These are phyloP conservation scores for Pachyuromys duprasi DNA, from an alignment of 2,797 vertebrate genomes.

Conservation along the genomic window DNA sequence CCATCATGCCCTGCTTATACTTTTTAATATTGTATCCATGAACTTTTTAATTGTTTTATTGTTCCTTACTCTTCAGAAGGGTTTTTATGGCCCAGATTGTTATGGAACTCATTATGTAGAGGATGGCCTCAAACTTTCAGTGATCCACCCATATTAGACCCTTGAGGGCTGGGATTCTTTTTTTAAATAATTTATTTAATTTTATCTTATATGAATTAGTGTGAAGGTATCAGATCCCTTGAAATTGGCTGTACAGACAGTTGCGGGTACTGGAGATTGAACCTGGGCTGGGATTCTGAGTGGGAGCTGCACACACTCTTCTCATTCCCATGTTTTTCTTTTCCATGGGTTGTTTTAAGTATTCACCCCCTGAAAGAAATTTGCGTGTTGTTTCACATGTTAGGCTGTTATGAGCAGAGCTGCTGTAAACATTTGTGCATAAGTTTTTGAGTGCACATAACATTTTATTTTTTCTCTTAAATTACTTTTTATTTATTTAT, in stretches of 20 bases:
- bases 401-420: not conserved
- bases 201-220: too few species aligned
- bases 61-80: not conserved
- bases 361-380: conserved; percentile 28
- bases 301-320: too few species aligned
- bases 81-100: not conserved
- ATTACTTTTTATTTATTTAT: too few species aligned
- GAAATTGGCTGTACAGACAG: too few species aligned
- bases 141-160: not conserved
- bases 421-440: not conserved
- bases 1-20: too few species aligned
- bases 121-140: not conserved
- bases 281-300: not conserved
- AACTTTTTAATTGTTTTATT: not conserved
- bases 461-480: too few species aligned
- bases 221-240: too few species aligned
- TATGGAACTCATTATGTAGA: not conserved
- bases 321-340: not conserved
- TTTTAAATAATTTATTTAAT: too few species aligned
- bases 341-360: not conserved
- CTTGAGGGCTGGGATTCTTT: not conserved
- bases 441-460: conserved; percentile 20
- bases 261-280: too few species aligned
- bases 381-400: not conserved
- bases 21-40: not conserved